Evolutionary conservation across 2,888 invertebrate genomes (phyloP).

Genomic region (Therioaphis trifolii): DNA sequence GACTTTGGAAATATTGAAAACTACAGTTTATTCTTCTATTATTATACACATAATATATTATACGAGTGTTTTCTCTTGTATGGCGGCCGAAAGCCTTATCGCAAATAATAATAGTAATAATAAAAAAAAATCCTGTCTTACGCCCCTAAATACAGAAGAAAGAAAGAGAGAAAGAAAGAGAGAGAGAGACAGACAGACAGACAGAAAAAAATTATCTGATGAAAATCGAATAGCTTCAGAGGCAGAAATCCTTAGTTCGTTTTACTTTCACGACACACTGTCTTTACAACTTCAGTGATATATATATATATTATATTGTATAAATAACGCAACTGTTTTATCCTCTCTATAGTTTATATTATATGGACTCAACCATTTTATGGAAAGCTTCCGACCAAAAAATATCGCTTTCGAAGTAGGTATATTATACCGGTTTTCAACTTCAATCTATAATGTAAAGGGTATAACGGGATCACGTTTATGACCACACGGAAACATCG

Average conservation of each 20-base stretch:
- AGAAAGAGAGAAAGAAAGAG: no score
- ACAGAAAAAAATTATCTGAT: no score
- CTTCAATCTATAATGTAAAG: conserved; percentile 8
- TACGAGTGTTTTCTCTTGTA: no score
- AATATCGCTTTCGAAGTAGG: not conserved
- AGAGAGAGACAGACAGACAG: no score
- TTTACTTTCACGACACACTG: not conserved
- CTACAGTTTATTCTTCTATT: no score
- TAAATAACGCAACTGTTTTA: not conserved
- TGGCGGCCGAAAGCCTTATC: no score
- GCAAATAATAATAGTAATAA: no score
- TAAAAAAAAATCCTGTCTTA: no score
- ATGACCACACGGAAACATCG: not conserved
- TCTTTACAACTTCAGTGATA: not conserved
- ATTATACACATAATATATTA: no score
- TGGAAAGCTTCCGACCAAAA: not conserved
- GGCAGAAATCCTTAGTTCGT: not conserved
- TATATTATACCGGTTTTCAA: not conserved
- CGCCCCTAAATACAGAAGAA: no score
- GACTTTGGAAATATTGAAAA: no score
- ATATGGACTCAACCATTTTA: conserved; percentile 7
- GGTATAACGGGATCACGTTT: conserved; percentile 2
- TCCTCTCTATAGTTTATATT: not conserved
- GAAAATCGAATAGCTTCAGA: not conserved
- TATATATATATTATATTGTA: no score